Evolutionary conservation across 1,140 invertebrate genomes (phyloP), one percentile per base, ranked within the genome.

Genomic region (Drosophila nikananu): DNA sequence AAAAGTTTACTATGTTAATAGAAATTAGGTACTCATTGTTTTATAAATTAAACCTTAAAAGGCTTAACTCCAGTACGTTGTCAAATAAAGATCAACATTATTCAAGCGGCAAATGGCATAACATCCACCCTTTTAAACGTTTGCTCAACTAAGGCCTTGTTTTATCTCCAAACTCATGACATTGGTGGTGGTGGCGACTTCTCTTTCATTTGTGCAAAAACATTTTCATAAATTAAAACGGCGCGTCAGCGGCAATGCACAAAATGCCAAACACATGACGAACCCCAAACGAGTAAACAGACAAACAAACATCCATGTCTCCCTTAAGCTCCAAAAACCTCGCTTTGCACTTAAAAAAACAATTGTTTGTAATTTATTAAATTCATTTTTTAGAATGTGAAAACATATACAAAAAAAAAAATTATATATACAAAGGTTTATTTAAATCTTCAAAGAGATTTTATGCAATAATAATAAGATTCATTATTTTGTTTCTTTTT

Each of bases 221-320:
- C 83, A 80, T 77, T 89, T 86, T 86, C 72, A 87, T 87, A 87
- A 89, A 87, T 87, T 81, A 89, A 89, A 89, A 83, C 51, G 61
- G 63, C 62, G 65, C 72, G 74, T 86, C 83, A 80, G 82, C 80
- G 80, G 58, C 66, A 80, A 57, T 80, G 77, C 59, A 74, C 67
- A 74, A 74, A 60, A 73, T 61, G 59, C 63, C 81, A 84, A 80
- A 80, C 80, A 79, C 80, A 79, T 80, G 61, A 65, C 44, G 64
- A 25, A 44, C 51, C 37, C 57, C 35, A 41, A 60, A 68, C 37
- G 48, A 58, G 41, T 35, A 35, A 49, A 57, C 41, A 78, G 25
- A 63, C 57, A 61, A 77, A 64, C 25, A 32, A 35, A 42, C 32
- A 25, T 32, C 6, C 49, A 23, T 37, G 8, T 19, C 48, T 55